Conservation (phyloP, 1,140 invertebrate species). For the Orussus abietinus region DNA sequence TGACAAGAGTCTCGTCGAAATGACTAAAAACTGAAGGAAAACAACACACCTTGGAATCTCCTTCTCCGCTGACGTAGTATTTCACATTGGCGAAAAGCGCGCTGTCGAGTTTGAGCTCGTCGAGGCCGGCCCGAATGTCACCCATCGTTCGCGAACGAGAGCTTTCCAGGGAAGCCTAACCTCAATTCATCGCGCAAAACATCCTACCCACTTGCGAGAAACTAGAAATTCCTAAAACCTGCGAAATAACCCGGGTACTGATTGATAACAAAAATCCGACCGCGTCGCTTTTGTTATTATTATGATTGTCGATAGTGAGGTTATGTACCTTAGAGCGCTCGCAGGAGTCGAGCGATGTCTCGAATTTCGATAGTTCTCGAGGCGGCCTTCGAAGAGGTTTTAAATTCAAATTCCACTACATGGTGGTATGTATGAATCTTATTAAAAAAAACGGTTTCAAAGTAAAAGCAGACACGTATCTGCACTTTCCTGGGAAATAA, state of each 20-base stretch:
- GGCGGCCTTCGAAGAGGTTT: no score
- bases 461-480: no score
- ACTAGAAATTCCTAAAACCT: constrained; percentile 21
- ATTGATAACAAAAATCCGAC: constrained; percentile 33
- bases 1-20: no score
- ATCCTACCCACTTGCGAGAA: constrained; percentile 8
- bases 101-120: constrained; percentile 47
- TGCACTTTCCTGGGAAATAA: no score
- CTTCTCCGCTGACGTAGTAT: constrained; percentile 67
- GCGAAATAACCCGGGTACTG: constrained; percentile 9
- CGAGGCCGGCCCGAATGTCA: constrained; percentile 48
- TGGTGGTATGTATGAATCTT: no score
- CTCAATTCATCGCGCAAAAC: neutral
- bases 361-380: no score
- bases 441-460: no score
- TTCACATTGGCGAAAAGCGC: constrained; percentile 58
- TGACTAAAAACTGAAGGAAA: neutral
- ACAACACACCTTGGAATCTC: constrained; percentile 60
- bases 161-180: constrained; percentile 20
- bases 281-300: constrained; percentile 39
- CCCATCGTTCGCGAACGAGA: no score
- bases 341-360: no score
- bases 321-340: constrained; percentile 10
- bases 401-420: no score
- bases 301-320: constrained; percentile 18